A percentile compares a stretch with the other conserved stretches of the same genome.
Conservation (phyloP, 2,113 vertebrate genomes). For the Echinops telfairi region DNA sequence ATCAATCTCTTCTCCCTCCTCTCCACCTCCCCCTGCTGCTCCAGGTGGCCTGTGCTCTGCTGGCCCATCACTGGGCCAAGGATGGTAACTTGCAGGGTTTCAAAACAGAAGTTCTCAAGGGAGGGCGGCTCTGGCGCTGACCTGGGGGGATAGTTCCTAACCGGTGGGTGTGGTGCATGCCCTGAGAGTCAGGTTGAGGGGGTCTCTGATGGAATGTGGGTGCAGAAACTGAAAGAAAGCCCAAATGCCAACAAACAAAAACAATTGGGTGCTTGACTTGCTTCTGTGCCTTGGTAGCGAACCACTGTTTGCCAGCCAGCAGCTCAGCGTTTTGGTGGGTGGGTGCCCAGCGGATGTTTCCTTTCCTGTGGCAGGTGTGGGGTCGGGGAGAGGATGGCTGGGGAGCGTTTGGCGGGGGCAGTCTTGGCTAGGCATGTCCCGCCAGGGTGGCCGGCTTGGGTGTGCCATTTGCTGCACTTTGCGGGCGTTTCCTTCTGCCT, state of each 20-base stretch:
- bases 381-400: neutral
- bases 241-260: neutral
- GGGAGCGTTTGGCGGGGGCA: rapidly evolving
- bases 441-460: rapidly evolving
- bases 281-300: neutral
- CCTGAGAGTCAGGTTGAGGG: neutral
- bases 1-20: neutral
- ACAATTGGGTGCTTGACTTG: neutral
- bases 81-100: neutral
- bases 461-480: rapidly evolving
- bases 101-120: neutral
- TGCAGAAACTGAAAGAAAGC: neutral
- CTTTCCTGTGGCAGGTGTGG: neutral
- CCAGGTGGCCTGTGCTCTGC: neutral
- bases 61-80: neutral
- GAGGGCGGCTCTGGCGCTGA: neutral
- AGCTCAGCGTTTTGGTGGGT: neutral
- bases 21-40: neutral
- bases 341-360: too few relatives aligned
- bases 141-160: neutral
- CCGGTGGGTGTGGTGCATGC: rapidly evolving
- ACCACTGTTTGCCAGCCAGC: neutral
- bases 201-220: neutral
- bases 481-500: rapidly evolving
- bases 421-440: neutral